Evolutionary conservation across 2,888 invertebrate genomes (phyloP), one percentile per base, ranked within the genome.

Genomic region (Lymantria monacha): DNA sequence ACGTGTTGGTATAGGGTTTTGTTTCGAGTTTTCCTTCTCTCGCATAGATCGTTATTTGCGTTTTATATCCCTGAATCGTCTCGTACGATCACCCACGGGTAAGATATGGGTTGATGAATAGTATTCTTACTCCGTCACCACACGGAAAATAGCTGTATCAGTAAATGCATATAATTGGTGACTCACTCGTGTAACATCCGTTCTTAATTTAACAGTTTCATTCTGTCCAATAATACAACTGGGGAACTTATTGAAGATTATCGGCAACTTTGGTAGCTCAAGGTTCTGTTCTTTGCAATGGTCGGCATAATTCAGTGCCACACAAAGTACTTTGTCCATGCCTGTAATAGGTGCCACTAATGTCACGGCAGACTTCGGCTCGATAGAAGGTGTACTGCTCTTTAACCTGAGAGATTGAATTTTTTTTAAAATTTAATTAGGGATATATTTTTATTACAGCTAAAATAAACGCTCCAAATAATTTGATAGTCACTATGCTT

Each of bases 201-300:
- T 83, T 64, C 88, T 80, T 12, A 92, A 44, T 44, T 60, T 90
- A 15, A 97, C 92, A 55, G 94, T 82, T 54, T 95, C 96, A 56
- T 91, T 88, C 0, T 96, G 95, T 0, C 97, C 97, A 15, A 95
- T 92, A 30, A 98, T 93, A 33, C 93, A 92, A 60, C 96, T 96
- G 0, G 96, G 90, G 74, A 97, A 97, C 87, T 98, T 98, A 81
- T 94, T 96, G 84, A 97, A 98, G 65, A 97, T 94, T 77, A 97
- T 95, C 0, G 98, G 98, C 57, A 96, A 95, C 13, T 92, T 88
- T 0, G 96, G 96, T 1, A 93, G 87, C 0, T 93, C 92, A 12
- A 94, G 76, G 14, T 96, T 95, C 76, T 97, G 97, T 74, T 98
- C 97, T 47, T 93, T 92, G 69, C 97, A 97, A 71, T 97, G 97